Evolutionary conservation across 2,888 invertebrate species (phyloP), one percentile per base, ranked within the genome.

Genomic region (Eilema sororculum): DNA sequence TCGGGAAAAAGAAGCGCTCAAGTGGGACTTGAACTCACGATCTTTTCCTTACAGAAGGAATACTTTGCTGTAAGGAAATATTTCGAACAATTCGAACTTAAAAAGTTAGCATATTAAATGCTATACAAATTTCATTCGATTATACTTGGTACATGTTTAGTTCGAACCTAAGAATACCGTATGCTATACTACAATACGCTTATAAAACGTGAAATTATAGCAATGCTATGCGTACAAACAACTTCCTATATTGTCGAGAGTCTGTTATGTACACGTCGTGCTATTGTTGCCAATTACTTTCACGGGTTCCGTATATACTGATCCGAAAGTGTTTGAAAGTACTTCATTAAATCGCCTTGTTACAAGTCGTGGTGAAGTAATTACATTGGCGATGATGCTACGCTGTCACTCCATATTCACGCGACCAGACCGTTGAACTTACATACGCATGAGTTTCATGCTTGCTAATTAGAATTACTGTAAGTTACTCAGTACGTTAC

Each of bases 301-400:
- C 93, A 87, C 93, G 84, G 75, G 79, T 84, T 86, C 86, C 86
- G 87, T 71, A 33, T 71, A 33, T 88, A 92, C 85, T 89, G 85
- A 86, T 89, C 88, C 84, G 90, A 91, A 91, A 90, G 92, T 89
- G 89, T 86, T 91, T 88, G 93, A 93, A 94, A 93, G 92, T 85
- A 90, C 84, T 88, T 89, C 85, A 91, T 91, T 91, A 92, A 88
- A 85, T 87, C 87, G 86, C 83, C 33, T 62, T 61, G 30, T n/a
- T 37, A 58, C 56, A 68, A 59, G 37, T 69, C 30, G 65, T 59
- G 24, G 58, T 59, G 56, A 57, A 25, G 57, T 82, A 89, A 89
- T 90, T 90, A 87, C 79, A 76, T 81, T 77, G 84, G 74, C 84
- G 78, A 79, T 78, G 74, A 75, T 76, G 78, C 74, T 76, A 73